Base-by-base conservation (phyloP, 2,113 vertebrate species). In the Eudyptes chrysolophus region DNA sequence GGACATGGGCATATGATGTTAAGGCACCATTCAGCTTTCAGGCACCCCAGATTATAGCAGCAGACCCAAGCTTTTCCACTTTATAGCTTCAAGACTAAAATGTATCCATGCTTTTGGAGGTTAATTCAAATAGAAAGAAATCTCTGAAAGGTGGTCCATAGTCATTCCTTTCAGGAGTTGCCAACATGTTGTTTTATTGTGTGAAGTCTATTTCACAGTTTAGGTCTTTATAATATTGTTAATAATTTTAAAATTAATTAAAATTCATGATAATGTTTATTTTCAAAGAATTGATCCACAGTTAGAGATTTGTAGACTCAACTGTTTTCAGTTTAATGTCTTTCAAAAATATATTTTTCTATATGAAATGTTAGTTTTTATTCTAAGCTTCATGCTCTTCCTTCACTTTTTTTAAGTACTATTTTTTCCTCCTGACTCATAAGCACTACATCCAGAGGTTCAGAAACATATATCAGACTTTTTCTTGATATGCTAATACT, bases 1-100 rank as follows among this genome's bases (percentile, higher is more conserved):
- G 29, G 29, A 48, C 13, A 18, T 1, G 18, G 9, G 0, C 13
- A 38, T n/a, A 16, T 21, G 6, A 64, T 10, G 12, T 4, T 49
- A 22, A 94, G 7, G 14, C 4, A 7, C 3, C 6, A 38, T 79
- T 54, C 70, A 88, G 4, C 10, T 81, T 77, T 81, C 68, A 81
- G 26, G 26, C 2, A 65, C 6, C 2, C 9, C 13, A 49, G 20
- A 30, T 55, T 38, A 32, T 2, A 69, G 17, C 19, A 76, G 25
- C 16, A 77, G 55, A 48, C 11, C 16, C 13, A 77, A 57, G 2
- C 1, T 2, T 89, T 90, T 84, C 54, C 32, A 54, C 22, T 58
- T 75, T 32, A 16, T 24, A 40, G 2, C 20, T 68, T 88, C n/a
- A 62, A 42, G 25, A 76, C 7, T 71, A 78, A 79, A 90, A 92